A percentile compares a stretch with the other conserved stretches of the same genome.
Conservation (phyloP, 2,888 invertebrate genomes). For the Calliphora vomitoria region DNA sequence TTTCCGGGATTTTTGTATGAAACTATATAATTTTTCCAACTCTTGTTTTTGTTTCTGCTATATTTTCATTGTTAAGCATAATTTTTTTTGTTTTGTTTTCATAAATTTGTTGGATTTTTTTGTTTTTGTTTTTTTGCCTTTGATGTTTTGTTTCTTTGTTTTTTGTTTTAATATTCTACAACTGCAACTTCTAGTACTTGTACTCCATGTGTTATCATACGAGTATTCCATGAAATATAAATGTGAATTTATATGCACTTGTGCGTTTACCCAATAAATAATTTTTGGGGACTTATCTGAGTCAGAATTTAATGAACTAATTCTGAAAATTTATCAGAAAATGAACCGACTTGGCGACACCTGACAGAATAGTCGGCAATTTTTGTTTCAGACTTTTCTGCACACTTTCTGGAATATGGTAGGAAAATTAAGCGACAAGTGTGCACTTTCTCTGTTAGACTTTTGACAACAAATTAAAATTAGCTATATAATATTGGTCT, state of each 20-base stretch:
- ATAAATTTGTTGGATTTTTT: conserved; percentile 34
- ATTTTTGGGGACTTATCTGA: too few relatives aligned
- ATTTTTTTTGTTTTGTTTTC: conserved; percentile 48
- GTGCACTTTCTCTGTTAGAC: too few relatives aligned
- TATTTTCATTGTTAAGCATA: conserved; percentile 20
- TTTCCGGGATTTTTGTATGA: conserved; percentile 71
- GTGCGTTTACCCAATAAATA: neutral
- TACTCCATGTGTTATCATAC: conserved; percentile 1
- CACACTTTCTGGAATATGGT: too few relatives aligned
- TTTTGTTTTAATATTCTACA: conserved; percentile 32
- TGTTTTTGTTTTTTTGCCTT: neutral
- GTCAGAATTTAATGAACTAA: too few relatives aligned
- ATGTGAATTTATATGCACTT: neutral
- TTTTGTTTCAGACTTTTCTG: too few relatives aligned
- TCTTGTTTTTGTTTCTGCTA: conserved; percentile 10
- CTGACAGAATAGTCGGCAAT: too few relatives aligned
- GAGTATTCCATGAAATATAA: neutral
- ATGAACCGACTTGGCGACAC: too few relatives aligned
- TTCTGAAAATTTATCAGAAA: too few relatives aligned
- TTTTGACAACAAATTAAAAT: too few relatives aligned
- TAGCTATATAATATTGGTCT: too few relatives aligned
- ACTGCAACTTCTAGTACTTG: conserved; percentile 3
- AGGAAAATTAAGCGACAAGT: too few relatives aligned
- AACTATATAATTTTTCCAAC: conserved; percentile 43
- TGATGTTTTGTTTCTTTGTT: conserved; percentile 27